Percentiles rank a stretch among this genome's conserved stretches.
phyloP scores from a whole-genome alignment of 64 coral and sea anemone genomes.

The Dendrophyllia cribrosa region DNA sequence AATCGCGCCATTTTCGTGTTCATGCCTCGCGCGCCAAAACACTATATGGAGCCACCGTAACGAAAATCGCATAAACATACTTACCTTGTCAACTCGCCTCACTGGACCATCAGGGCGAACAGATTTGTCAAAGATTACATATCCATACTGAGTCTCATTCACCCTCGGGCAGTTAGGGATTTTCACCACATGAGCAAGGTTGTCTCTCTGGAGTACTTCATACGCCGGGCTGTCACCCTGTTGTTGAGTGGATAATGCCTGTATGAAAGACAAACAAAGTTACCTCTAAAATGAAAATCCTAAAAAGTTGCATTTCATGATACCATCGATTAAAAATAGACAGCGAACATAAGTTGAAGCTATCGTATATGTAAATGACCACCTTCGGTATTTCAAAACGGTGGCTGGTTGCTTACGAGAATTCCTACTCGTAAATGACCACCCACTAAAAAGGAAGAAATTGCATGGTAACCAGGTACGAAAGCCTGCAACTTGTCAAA shows the following conservation, averaged over 20 bases:
- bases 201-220: slow-evolving; percentile 27
- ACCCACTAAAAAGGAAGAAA: too few species aligned
- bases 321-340: too few species aligned
- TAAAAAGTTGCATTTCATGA: too few species aligned
- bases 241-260: neutral
- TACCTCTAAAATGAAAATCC: neutral
- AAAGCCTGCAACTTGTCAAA: too few species aligned
- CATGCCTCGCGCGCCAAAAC: neutral
- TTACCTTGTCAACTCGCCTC: neutral
- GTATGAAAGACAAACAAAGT: neutral
- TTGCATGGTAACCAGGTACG: too few species aligned
- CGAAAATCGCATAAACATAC: neutral
- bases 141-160: neutral
- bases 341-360: too few species aligned
- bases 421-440: too few species aligned
- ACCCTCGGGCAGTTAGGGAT: neutral
- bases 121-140: slow-evolving; percentile 4
- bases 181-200: slow-evolving; percentile 18
- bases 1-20: too few species aligned
- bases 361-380: too few species aligned
- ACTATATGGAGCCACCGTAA: neutral
- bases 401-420: too few species aligned
- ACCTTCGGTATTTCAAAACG: too few species aligned
- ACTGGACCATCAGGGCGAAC: neutral
- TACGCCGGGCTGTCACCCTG: neutral